A percentile compares a stretch with the other conserved stretches of the same genome.
These are phyloP conservation scores for Trinorchestia longiramus DNA, from an alignment of 1,140 invertebrate genomes.

Conservation along the genomic window DNA sequence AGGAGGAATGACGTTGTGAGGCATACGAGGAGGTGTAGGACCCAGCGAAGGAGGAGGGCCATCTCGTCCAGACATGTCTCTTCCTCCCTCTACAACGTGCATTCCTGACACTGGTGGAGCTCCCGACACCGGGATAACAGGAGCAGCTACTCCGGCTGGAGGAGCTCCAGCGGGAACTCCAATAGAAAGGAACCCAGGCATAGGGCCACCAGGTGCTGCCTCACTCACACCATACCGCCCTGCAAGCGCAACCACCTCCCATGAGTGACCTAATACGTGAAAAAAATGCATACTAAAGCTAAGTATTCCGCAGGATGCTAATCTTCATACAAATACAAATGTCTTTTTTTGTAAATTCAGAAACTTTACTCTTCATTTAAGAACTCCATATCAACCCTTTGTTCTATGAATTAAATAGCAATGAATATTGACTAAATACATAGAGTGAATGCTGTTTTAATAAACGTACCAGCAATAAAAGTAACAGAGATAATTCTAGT, in stretches of 20 bases:
- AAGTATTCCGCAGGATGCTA: neutral
- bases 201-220: conserved; percentile 69
- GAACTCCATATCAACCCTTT: too few species aligned
- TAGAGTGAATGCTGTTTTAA: too few species aligned
- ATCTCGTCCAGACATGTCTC: conserved; percentile 55
- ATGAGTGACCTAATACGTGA: neutral
- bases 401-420: too few species aligned
- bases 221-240: conserved; percentile 68
- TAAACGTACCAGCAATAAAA: too few species aligned
- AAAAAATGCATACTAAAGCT: neutral
- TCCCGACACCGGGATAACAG: conserved; percentile 18
- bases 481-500: too few species aligned
- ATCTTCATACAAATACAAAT: neutral
- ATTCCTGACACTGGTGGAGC: conserved; percentile 5
- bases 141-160: conserved; percentile 71
- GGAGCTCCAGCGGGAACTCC: conserved; percentile 76
- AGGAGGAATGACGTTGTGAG: conserved; percentile 71
- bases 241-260: neutral
- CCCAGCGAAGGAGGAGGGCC: conserved; percentile 55
- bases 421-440: too few species aligned
- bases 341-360: too few species aligned
- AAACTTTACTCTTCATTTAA: too few species aligned
- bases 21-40: conserved; percentile 59
- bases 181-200: conserved; percentile 71
- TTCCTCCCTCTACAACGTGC: conserved; percentile 4